Base-by-base conservation (phyloP, 2,888 invertebrate genomes). In the Autographa gamma region DNA sequence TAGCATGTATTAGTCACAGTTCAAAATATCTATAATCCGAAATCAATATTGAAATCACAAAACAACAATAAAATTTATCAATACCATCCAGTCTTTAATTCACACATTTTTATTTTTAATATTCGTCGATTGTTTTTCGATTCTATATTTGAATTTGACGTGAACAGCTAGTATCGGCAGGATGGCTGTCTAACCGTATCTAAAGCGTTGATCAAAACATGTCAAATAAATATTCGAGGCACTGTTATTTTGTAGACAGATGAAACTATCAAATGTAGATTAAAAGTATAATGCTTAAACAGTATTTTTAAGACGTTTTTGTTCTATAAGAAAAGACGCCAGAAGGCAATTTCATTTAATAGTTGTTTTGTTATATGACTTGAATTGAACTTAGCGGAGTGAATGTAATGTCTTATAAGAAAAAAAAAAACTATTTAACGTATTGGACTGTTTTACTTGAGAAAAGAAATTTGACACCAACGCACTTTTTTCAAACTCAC, bases 181-280 rank as follows among this genome's bases (percentile, higher is more conserved):
- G 69, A 77, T 77, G 66, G 73, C 84, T 82, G 82, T 81, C 84
- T 82, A 41, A 11, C 71, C 70, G 38, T 83, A 83, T 83, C 83
- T 81, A 61, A 79, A 43, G 63, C 64, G 79, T 81, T 82, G 81
- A 83, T 83, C 83, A 82, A 84, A 84, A 83, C 82, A 84, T 77
- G 83, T 83, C 84, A 83, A 77, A 76, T 77, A 77, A 81, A 82
- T 82, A 83, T 83, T 79, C 72, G 71, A 81, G 66, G 54, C 75
- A 63, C 60, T 77, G 73, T 79, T 71, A 71, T 65, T 59, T 62
- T 34, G 69, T 79, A 79, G 83, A 81, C 77, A 69, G 79, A 79
- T 66, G 63, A 60, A 83, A 71, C 71, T 69, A 68, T 38, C 66
- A 77, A 81, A 81, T 77, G 69, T 77, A 64, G 67, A 75, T 75